Percentiles rank a stretch among this genome's conserved stretches.
Evolutionary conservation across 1,140 invertebrate species (phyloP).

Genomic region (Brachionus manjavacas): DNA sequence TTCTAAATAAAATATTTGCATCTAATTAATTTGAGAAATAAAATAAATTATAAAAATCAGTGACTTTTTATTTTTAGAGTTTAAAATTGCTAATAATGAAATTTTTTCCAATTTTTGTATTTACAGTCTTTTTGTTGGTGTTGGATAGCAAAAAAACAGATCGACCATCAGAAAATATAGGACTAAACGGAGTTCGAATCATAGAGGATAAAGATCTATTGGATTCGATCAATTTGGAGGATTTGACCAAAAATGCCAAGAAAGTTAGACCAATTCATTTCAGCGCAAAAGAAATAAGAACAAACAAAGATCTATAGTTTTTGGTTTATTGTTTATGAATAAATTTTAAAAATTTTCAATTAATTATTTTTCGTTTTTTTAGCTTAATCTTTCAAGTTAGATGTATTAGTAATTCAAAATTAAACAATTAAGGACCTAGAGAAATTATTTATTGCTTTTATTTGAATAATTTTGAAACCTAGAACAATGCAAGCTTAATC

Average conservation of each 20-base stretch:
- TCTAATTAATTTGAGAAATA: background rate
- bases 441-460: too few relatives aligned
- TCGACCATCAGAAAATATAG: background rate
- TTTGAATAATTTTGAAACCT: too few relatives aligned
- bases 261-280: background rate
- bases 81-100: background rate
- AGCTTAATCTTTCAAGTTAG: too few relatives aligned
- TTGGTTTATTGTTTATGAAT: background rate
- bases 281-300: background rate
- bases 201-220: background rate
- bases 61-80: background rate
- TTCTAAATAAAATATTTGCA: background rate
- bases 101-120: background rate
- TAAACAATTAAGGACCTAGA: too few relatives aligned
- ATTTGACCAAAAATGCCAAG: constrained; percentile 1
- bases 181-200: background rate
- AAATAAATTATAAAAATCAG: background rate
- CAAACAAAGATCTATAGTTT: background rate
- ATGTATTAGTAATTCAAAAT: too few relatives aligned
- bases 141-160: background rate
- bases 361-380: background rate
- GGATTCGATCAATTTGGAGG: background rate
- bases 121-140: background rate
- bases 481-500: too few relatives aligned
- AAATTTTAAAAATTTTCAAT: background rate